Evolutionary conservation across 2,113 vertebrate species (phyloP).

Genomic region (Psittacara wagleri): DNA sequence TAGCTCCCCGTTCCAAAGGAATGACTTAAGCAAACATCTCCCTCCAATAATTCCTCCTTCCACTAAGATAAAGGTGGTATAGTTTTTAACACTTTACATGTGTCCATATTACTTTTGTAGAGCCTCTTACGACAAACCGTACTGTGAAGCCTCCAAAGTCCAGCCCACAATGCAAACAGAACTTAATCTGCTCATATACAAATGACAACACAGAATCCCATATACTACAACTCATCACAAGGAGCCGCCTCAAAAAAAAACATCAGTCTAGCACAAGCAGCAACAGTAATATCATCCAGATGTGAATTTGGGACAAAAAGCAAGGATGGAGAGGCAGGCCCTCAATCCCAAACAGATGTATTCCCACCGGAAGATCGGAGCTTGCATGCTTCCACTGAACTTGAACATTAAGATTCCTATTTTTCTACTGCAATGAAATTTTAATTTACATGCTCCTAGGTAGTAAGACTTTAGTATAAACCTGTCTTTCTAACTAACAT

Average conservation of each 20-base stretch:
- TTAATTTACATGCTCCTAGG: neutral
- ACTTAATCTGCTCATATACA: neutral
- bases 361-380: accelerated
- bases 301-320: neutral
- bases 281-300: neutral
- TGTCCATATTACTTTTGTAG: too few relatives aligned
- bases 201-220: neutral
- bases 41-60: neutral
- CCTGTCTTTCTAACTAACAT: neutral
- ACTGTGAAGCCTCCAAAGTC: neutral
- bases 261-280: neutral
- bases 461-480: neutral
- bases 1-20: neutral
- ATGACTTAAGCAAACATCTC: neutral
- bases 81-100: neutral
- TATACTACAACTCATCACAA: neutral
- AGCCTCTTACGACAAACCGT: neutral
- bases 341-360: neutral
- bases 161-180: neutral
- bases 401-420: neutral
- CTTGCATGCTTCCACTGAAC: neutral
- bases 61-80: accelerated
- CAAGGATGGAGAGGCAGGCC: neutral
- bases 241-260: neutral
- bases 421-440: neutral